These are phyloP conservation scores for Danio jaintianensis DNA, from an alignment of 2,797 vertebrate genomes.

Conservation along the genomic window DNA sequence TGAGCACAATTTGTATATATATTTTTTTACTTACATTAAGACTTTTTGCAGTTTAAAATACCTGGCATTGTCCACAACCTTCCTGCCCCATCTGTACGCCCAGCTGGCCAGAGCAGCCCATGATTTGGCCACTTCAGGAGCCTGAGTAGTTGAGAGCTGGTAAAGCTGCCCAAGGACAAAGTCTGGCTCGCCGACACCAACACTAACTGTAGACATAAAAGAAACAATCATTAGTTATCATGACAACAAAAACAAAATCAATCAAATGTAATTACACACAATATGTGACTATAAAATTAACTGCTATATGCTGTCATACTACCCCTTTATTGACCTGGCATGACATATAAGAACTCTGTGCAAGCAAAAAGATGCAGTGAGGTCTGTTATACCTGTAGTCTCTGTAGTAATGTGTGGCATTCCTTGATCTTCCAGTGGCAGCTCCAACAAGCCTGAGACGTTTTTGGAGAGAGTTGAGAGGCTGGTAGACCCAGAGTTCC, in stretches of 20 bases:
- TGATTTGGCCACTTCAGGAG: constrained; percentile 97
- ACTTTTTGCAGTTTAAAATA: constrained; percentile 55
- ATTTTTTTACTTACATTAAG: background rate
- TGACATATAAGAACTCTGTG: background rate
- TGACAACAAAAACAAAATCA: constrained; percentile 4
- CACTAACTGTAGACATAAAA: constrained; percentile 81
- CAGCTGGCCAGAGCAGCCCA: constrained; percentile 98
- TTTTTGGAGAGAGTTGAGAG: constrained; percentile 74
- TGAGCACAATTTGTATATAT: background rate
- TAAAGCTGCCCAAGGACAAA: constrained; percentile 96
- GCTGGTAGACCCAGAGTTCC: constrained; percentile 61
- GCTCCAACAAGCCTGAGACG: constrained; percentile 77
- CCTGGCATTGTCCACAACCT: constrained; percentile 98
- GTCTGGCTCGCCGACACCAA: constrained; percentile 97
- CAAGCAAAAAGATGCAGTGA: background rate
- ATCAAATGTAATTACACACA: background rate
- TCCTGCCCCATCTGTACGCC: constrained; percentile 98
- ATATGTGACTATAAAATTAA: background rate
- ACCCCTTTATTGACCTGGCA: too few relatives aligned
- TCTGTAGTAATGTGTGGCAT: constrained; percentile 76
- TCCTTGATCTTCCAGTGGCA: constrained; percentile 77
- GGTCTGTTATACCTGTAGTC: constrained; percentile 74
- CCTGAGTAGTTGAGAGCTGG: constrained; percentile 92
- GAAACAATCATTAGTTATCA: background rate
- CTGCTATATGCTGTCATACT: background rate